Conservation (phyloP, 2,113 vertebrate species). For the Gasterosteus aculeatus region DNA sequence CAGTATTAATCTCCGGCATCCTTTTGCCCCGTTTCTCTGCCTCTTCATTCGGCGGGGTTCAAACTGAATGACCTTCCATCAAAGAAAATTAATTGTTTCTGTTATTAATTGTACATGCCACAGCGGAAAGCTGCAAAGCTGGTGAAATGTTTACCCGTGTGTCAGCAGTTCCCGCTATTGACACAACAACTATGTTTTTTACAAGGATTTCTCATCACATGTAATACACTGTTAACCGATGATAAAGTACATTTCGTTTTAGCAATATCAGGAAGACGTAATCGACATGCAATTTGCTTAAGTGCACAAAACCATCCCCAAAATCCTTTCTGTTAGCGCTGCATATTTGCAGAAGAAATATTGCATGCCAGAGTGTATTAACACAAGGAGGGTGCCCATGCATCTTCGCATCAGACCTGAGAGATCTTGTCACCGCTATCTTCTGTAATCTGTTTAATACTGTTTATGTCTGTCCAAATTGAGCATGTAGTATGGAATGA, state of each 20-base stretch:
- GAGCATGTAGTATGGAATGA: slow-evolving; percentile 69
- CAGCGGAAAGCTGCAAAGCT: slow-evolving; percentile 71
- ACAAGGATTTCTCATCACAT: slow-evolving; percentile 71
- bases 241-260: slow-evolving; percentile 76
- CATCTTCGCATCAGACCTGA: slow-evolving; percentile 68
- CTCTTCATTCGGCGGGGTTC: slow-evolving; percentile 67
- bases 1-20: slow-evolving; percentile 72
- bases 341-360: slow-evolving; percentile 79
- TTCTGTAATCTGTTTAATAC: slow-evolving; percentile 77
- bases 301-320: slow-evolving; percentile 78
- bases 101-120: slow-evolving; percentile 69
- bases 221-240: slow-evolving; percentile 77
- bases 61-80: slow-evolving; percentile 74
- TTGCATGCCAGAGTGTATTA: slow-evolving; percentile 72
- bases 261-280: slow-evolving; percentile 74
- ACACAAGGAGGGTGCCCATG: slow-evolving; percentile 42
- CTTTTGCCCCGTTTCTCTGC: slow-evolving; percentile 39
- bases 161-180: slow-evolving; percentile 77
- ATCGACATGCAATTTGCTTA: slow-evolving; percentile 81
- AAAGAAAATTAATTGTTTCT: slow-evolving; percentile 78
- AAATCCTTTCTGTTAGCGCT: slow-evolving; percentile 72
- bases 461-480: slow-evolving; percentile 73
- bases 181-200: slow-evolving; percentile 58
- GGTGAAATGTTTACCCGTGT: slow-evolving; percentile 69
- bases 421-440: slow-evolving; percentile 69